Percentiles rank a stretch among this genome's conserved stretches.
phyloP scores from a whole-genome alignment of 2,888 invertebrate species.

The Heliconius hortense region DNA sequence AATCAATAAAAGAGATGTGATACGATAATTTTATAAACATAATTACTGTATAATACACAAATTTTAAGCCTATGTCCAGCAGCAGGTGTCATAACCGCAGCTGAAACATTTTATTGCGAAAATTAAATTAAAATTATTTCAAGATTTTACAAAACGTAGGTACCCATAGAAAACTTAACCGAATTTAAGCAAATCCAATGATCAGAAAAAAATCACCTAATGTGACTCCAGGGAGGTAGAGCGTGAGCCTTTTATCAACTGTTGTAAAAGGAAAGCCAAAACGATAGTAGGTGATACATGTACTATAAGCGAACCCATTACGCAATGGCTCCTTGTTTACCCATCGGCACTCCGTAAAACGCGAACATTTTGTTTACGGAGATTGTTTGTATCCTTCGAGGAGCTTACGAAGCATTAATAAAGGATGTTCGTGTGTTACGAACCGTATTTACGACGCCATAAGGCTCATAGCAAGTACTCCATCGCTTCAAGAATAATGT shows the following conservation, averaged over 20 bases:
- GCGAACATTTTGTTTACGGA: slow-evolving; percentile 37
- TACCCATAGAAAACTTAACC: not conserved
- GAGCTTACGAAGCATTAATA: slow-evolving; percentile 33
- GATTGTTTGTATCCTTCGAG: slow-evolving; percentile 35
- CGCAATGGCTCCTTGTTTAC: slow-evolving; percentile 35
- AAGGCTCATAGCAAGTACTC: slow-evolving; percentile 11
- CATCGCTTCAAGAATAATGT: slow-evolving; percentile 19
- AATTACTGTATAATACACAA: too few relatives aligned
- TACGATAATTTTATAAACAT: too few relatives aligned
- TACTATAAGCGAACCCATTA: slow-evolving; percentile 33
- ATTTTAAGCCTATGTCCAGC: too few relatives aligned
- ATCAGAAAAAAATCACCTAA: slow-evolving; percentile 1
- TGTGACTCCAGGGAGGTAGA: slow-evolving; percentile 7
- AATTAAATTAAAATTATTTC: too few relatives aligned
- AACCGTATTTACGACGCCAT: slow-evolving; percentile 22
- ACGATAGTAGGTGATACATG: slow-evolving; percentile 19
- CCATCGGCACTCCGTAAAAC: slow-evolving; percentile 29
- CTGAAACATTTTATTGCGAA: too few relatives aligned
- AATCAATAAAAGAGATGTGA: too few relatives aligned
- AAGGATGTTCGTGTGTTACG: slow-evolving; percentile 10
- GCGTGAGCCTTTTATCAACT: slow-evolving; percentile 18
- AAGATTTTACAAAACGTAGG: too few relatives aligned
- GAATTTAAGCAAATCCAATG: slow-evolving; percentile 5
- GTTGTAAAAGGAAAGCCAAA: not conserved
- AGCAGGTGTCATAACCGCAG: too few relatives aligned